Conservation (phyloP, 2,113 vertebrate genomes). For the Manacus vitellinus region DNA sequence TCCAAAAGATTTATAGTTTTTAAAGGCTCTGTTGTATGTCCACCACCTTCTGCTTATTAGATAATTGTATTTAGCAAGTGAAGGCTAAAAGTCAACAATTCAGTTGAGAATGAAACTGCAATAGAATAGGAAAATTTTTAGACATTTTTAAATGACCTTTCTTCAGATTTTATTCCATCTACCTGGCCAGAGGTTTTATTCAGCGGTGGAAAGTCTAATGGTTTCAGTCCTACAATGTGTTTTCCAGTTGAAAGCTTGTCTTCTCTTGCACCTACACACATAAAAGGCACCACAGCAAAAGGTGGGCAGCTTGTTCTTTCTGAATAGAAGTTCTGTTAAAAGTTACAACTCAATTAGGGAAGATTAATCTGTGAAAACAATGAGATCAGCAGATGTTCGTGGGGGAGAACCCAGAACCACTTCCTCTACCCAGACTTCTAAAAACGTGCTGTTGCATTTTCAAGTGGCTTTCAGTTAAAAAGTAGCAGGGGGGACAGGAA, state of each 20-base stretch:
- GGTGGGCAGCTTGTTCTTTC: not conserved
- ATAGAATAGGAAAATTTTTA: not conserved
- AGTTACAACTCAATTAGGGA: not conserved
- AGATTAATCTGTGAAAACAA: constrained; percentile 7
- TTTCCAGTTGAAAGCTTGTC: not conserved
- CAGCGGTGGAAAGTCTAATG: not conserved
- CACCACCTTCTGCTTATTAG: not conserved
- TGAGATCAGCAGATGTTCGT: not conserved
- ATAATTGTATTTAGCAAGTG: not conserved
- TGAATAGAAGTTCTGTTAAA: not conserved
- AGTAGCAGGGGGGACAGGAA: not conserved
- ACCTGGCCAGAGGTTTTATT: not conserved
- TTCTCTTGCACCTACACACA: not conserved
- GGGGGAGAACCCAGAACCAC: not conserved
- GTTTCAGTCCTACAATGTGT: not conserved
- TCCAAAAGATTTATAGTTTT: not conserved
- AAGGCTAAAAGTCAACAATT: not conserved
- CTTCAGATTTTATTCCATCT: not conserved
- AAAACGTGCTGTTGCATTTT: not conserved
- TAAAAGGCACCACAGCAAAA: not conserved
- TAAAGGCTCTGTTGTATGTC: not conserved
- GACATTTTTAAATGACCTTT: not conserved
- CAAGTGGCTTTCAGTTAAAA: not conserved
- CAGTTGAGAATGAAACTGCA: not conserved
- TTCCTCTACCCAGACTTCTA: not conserved